Evolutionary conservation across 2,888 invertebrate genomes (phyloP).

Genomic region (Geotrupes spiniger): DNA sequence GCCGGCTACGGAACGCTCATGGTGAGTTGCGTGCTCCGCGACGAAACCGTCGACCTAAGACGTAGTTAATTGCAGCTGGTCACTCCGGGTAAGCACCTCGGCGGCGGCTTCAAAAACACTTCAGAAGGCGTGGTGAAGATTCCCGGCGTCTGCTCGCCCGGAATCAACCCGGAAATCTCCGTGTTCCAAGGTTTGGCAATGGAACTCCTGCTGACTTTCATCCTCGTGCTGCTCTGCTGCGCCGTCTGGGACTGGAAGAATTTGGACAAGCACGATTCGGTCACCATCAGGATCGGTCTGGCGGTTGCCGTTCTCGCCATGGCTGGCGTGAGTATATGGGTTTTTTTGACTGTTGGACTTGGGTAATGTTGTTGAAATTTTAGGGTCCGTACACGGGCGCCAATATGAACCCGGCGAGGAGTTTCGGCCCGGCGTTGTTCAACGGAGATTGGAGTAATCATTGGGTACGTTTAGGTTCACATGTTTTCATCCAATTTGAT

Average conservation of each 20-base stretch:
- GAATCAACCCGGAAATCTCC: conserved; percentile 30
- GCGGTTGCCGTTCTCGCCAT: conserved; percentile 64
- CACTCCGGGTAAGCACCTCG: conserved; percentile 29
- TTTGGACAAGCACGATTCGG: conserved; percentile 61
- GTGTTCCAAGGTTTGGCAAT: conserved; percentile 58
- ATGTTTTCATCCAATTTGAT: neutral
- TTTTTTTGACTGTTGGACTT: conserved; percentile 2
- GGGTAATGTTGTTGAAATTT: conserved; percentile 2
- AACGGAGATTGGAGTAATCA: conserved; percentile 64
- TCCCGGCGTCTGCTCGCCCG: conserved; percentile 40
- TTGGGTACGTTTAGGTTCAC: conserved; percentile 57
- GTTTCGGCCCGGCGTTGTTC: conserved; percentile 69
- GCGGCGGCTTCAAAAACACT: conserved; percentile 6
- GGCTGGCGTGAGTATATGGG: conserved; percentile 57
- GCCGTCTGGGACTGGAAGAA: conserved; percentile 72
- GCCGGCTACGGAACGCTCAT: conserved; percentile 68
- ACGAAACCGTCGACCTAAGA: neutral
- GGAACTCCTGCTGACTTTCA: conserved; percentile 64
- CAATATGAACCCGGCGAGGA: conserved; percentile 69
- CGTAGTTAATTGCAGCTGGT: conserved; percentile 29
- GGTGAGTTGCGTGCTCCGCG: conserved; percentile 39
- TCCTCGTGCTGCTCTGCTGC: conserved; percentile 65
- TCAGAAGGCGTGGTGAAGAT: neutral
- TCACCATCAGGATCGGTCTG: conserved; percentile 66
- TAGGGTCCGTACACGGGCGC: conserved; percentile 60